Percentiles rank a stretch among this genome's conserved stretches.
These are phyloP conservation scores for Plectrocnemia conspersa DNA, from an alignment of 1,140 invertebrate species.

Conservation along the genomic window DNA sequence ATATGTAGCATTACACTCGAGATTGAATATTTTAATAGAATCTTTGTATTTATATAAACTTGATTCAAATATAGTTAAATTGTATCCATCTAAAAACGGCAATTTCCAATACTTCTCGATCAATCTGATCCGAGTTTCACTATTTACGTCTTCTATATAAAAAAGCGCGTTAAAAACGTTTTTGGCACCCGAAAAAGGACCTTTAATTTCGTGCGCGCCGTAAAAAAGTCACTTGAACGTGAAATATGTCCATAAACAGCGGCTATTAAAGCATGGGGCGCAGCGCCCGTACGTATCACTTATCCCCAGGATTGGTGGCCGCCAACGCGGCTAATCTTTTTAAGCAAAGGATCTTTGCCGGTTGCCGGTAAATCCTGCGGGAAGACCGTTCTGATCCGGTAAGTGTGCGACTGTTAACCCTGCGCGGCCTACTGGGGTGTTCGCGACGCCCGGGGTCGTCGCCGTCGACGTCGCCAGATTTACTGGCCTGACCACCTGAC, in stretches of 20 bases:
- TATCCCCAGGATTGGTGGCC: slow-evolving; percentile 26
- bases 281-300: slow-evolving; percentile 12
- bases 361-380: slow-evolving; percentile 23
- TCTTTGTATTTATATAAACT: too few species aligned
- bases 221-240: slow-evolving; percentile 18
- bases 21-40: too few species aligned
- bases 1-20: too few species aligned
- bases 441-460: background rate
- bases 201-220: slow-evolving; percentile 9
- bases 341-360: slow-evolving; percentile 26
- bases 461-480: slow-evolving; percentile 13
- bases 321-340: slow-evolving; percentile 31
- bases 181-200: too few species aligned
- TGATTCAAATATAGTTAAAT: too few species aligned
- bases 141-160: too few species aligned
- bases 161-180: too few species aligned
- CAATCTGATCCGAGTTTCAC: too few species aligned
- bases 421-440: slow-evolving; percentile 5
- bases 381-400: slow-evolving; percentile 31
- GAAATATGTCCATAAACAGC: slow-evolving; percentile 22
- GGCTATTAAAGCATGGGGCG: slow-evolving; percentile 14
- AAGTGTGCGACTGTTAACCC: slow-evolving; percentile 20
- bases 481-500: slow-evolving; percentile 14
- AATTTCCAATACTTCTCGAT: too few species aligned
- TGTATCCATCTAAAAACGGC: too few species aligned